Conservation (phyloP, 2,888 invertebrate genomes). For the Synanthedon andrenaeformis region DNA sequence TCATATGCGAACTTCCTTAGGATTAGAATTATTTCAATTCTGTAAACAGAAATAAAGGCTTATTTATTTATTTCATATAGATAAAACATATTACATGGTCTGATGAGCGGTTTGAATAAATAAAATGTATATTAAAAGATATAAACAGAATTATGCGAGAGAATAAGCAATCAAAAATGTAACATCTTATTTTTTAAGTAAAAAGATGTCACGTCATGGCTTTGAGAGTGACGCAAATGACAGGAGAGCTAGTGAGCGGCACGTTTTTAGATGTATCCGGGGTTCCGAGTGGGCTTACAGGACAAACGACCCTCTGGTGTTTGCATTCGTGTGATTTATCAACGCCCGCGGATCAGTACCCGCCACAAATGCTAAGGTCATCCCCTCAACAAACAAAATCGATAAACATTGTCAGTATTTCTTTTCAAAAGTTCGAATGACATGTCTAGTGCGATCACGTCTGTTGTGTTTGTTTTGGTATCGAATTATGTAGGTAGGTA, state of each 20-base stretch:
- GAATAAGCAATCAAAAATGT: too few species aligned
- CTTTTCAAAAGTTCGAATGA: slow-evolving; percentile 13
- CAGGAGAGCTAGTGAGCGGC: slow-evolving; percentile 15
- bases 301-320: slow-evolving; percentile 26
- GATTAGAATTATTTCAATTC: too few species aligned
- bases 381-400: slow-evolving; percentile 34
- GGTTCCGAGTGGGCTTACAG: slow-evolving; percentile 18
- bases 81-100: too few species aligned
- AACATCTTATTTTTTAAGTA: not conserved
- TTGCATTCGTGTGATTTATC: slow-evolving; percentile 61
- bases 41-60: too few species aligned
- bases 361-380: slow-evolving; percentile 27
- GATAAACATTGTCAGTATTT: slow-evolving; percentile 23
- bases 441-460: slow-evolving; percentile 3
- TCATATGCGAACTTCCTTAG: too few species aligned
- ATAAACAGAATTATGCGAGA: too few species aligned
- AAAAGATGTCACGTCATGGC: not conserved
- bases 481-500: not conserved
- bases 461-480: slow-evolving; percentile 13
- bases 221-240: slow-evolving; percentile 17
- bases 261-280: slow-evolving; percentile 19
- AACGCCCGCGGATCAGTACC: slow-evolving; percentile 40
- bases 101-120: too few species aligned
- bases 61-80: too few species aligned
- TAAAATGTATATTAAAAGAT: too few species aligned